Base-by-base conservation (phyloP, 2,888 invertebrate genomes). In the Laothoe populi region DNA sequence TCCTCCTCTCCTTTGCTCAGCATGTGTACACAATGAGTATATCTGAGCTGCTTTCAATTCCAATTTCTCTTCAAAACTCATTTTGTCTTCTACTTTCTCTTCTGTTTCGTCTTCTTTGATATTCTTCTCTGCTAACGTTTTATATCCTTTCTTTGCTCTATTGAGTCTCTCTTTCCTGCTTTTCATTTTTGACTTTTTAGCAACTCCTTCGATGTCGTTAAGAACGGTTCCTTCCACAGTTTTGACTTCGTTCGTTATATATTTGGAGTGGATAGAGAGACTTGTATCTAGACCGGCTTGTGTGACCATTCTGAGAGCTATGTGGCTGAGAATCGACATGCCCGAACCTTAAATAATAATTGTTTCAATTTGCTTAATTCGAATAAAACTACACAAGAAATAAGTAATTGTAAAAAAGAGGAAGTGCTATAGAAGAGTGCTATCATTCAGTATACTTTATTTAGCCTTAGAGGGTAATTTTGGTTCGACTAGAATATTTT, bases 271-370 rank as follows among this genome's bases (percentile, higher is more conserved):
- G 59, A 94, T 91, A 31, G 89, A 79, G 44, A 94, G 72, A 68
- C 92, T 92, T 24, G 90, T 85, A 1, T 91, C 81, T 0, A 94
- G 79, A 0, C 93, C 93, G 0, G 94, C 93, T 79, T 96, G 96
- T 0, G 97, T 96, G n/a, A 97, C 93, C 87, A 97, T 95, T 59
- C 97, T 92, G 31, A 97, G 80, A 0, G 97, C 96, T 49, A 97
- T 94, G 75, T 95, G 95, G 68, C 96, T 96, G 2, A 97, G 88
- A 58, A 97, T 94, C 61, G 97, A 97, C 96, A 97, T 97, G 0
- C 97, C 96, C 0, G 96, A 96, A 5, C 95, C 95, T 95, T 68
- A 45, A 81, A 80, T 4, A 65, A 57, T 42, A 46, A 24, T 44
- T 38, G 8, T 44, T 40, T 62, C 57, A 57, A 60, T 49, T 4